These are phyloP conservation scores for Gila robusta DNA, from an alignment of 2,797 vertebrate species.

Conservation along the genomic window DNA sequence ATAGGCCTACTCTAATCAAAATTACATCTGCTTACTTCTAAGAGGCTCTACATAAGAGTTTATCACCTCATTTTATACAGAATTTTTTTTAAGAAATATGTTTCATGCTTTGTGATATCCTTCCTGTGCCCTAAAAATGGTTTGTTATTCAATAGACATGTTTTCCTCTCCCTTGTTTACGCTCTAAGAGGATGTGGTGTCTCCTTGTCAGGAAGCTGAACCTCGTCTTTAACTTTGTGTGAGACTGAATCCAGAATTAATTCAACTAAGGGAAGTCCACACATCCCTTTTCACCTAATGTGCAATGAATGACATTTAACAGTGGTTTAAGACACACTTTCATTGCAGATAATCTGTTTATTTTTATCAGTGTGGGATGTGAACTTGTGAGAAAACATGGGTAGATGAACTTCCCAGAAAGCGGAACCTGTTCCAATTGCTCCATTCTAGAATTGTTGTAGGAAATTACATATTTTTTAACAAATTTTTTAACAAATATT, in stretches of 20 bases:
- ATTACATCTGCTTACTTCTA: slow-evolving; percentile 1
- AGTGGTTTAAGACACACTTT: slow-evolving; percentile 25
- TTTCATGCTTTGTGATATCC: background rate
- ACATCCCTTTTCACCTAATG: slow-evolving; percentile 53
- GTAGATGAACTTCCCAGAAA: slow-evolving; percentile 43
- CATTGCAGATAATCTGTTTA: slow-evolving; percentile 22
- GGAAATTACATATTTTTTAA: slow-evolving; percentile 7
- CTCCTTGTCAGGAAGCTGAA: slow-evolving; percentile 26
- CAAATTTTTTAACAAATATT: background rate
- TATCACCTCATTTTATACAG: background rate
- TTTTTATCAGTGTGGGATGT: slow-evolving; percentile 17
- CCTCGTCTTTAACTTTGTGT: slow-evolving; percentile 48
- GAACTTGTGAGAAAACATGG: slow-evolving; percentile 50
- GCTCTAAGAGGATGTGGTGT: slow-evolving; percentile 29
- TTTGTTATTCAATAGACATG: slow-evolving; percentile 17
- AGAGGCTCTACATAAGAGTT: background rate
- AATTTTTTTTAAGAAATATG: background rate
- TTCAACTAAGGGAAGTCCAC: slow-evolving; percentile 49
- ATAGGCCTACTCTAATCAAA: slow-evolving; percentile 28
- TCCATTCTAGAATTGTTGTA: slow-evolving; percentile 21
- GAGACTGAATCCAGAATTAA: slow-evolving; percentile 46
- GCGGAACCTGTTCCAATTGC: slow-evolving; percentile 45
- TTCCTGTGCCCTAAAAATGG: slow-evolving; percentile 1
- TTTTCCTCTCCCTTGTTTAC: slow-evolving; percentile 40
- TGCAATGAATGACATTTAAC: slow-evolving; percentile 43